phyloP scores from a whole-genome alignment of 2,113 vertebrate genomes.

The Bungarus multicinctus region DNA sequence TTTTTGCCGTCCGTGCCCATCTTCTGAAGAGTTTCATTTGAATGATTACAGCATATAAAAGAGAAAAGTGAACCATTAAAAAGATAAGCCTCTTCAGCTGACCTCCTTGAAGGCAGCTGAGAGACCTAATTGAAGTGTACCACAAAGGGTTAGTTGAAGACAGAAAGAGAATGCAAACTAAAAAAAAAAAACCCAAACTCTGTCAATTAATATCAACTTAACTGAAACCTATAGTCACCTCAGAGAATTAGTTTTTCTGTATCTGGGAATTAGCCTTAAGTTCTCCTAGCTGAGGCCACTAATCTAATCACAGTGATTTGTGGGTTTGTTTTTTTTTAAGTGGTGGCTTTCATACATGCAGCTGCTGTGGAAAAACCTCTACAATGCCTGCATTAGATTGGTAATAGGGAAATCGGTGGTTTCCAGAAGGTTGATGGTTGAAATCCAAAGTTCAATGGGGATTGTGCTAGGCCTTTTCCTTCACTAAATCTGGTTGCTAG shows the following conservation, averaged over 20 bases:
- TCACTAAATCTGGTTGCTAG: background rate
- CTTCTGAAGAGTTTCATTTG: background rate
- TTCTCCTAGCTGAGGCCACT: background rate
- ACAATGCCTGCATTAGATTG: background rate
- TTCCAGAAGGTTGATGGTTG: background rate
- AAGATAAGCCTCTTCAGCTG: background rate
- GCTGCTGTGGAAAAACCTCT: background rate
- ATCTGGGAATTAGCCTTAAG: background rate
- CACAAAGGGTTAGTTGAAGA: background rate
- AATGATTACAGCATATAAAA: background rate
- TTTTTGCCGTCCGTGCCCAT: background rate
- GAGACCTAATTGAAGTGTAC: background rate
- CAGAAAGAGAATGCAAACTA: background rate
- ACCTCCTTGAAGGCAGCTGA: background rate
- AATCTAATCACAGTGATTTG: background rate
- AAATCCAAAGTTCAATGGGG: background rate
- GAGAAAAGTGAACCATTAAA: background rate
- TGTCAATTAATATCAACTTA: background rate
- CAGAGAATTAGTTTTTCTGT: background rate
- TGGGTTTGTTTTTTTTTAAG: background rate
- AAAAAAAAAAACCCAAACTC: background rate
- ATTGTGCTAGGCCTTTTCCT: background rate
- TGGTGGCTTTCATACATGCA: background rate
- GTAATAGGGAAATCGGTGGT: background rate
- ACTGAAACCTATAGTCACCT: background rate